phyloP scores from a whole-genome alignment of 2,113 vertebrate genomes.

The Machaerirhynchus nigripectus region DNA sequence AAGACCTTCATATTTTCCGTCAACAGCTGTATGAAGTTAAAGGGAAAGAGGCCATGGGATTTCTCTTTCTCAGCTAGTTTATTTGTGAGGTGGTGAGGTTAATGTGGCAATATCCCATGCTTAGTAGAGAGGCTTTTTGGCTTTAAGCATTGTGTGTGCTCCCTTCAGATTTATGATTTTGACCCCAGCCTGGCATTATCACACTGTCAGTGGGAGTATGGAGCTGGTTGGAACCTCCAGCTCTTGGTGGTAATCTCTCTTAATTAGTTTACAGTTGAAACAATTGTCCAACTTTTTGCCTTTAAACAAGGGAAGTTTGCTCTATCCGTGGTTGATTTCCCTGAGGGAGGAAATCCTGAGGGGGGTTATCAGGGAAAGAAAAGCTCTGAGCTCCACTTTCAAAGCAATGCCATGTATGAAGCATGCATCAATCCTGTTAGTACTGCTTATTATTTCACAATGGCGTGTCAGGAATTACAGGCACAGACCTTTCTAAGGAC shows the following conservation, averaged over 20 bases:
- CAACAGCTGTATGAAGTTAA: constrained; percentile 50
- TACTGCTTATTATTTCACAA: constrained; percentile 62
- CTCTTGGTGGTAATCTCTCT: constrained; percentile 51
- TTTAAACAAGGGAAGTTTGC: constrained; percentile 40
- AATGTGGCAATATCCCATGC: constrained; percentile 62
- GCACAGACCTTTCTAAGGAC: constrained; percentile 27
- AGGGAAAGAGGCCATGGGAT: constrained; percentile 46
- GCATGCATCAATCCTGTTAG: constrained; percentile 61
- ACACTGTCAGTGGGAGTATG: constrained; percentile 46
- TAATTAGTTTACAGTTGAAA: constrained; percentile 63
- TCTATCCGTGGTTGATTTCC: constrained; percentile 29
- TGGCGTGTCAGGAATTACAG: constrained; percentile 43
- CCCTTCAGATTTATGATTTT: constrained; percentile 61
- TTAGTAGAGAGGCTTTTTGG: constrained; percentile 50
- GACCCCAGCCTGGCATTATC: constrained; percentile 55
- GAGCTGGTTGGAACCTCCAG: constrained; percentile 27
- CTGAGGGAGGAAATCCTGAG: constrained; percentile 47
- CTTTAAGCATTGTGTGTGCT: constrained; percentile 52
- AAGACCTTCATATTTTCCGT: constrained; percentile 8
- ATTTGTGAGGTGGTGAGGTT: constrained; percentile 64
- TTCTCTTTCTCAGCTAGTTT: constrained; percentile 62
- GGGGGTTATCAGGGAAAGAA: constrained; percentile 41
- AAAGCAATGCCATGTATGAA: constrained; percentile 45
- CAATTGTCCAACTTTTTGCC: constrained; percentile 23
- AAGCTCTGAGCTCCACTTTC: constrained; percentile 23